Percentiles rank a stretch among this genome's conserved stretches.
phyloP scores from a whole-genome alignment of 2,888 invertebrate species.

The Laspeyria flexula region DNA sequence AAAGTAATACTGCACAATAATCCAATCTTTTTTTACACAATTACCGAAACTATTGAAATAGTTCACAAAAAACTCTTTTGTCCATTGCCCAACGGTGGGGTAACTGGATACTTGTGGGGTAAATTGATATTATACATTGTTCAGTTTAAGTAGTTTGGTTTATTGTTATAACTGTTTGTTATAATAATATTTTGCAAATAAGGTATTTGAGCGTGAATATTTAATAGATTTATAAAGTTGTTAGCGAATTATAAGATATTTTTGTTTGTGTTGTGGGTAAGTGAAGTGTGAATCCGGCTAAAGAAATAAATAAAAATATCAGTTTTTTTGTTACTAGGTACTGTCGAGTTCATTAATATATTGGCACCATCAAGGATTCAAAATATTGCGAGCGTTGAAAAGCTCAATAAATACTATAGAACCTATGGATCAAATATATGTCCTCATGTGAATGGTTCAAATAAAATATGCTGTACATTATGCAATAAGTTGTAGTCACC shows the following conservation, averaged over 20 bases:
- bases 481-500: no score
- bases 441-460: no score
- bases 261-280: not conserved
- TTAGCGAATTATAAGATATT: not conserved
- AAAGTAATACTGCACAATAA: slow-evolving; percentile 3
- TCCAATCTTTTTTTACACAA: slow-evolving; percentile 9
- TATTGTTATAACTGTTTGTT: slow-evolving; percentile 30
- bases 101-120: slow-evolving; percentile 34
- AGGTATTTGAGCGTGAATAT: slow-evolving; percentile 50
- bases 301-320: not conserved
- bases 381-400: no score
- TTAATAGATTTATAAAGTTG: slow-evolving; percentile 7
- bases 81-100: slow-evolving; percentile 26
- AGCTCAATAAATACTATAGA: no score
- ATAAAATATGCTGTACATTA: no score
- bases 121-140: slow-evolving; percentile 50
- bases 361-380: no score
- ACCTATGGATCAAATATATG: no score
- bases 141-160: slow-evolving; percentile 17
- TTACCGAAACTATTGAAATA: slow-evolving; percentile 7
- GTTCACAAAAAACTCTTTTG: slow-evolving; percentile 30
- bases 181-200: slow-evolving; percentile 60
- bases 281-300: not conserved
- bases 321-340: not conserved
- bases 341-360: no score